phyloP scores from a whole-genome alignment of 2,797 vertebrate species.

The Bradypodion pumilum region DNA sequence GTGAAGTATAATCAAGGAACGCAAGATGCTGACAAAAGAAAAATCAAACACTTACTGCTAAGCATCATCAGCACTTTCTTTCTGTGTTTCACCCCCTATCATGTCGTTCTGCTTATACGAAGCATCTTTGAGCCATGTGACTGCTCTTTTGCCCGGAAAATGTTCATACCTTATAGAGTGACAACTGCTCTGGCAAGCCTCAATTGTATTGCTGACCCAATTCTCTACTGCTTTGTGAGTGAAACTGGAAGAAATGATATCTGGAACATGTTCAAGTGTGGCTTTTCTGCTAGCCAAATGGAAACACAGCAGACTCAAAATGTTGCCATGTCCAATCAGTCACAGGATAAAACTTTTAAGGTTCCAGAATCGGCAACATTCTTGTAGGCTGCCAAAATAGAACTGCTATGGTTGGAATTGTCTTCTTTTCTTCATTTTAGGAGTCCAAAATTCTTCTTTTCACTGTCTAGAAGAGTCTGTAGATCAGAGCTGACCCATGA shows the following conservation, averaged over 20 bases:
- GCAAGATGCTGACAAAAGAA: conserved; percentile 76
- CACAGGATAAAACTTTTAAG: conserved; percentile 39
- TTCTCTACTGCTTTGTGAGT: conserved; percentile 90
- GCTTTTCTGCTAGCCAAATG: conserved; percentile 7
- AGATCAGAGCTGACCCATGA: background rate
- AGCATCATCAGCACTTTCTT: conserved; percentile 80
- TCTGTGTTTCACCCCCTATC: conserved; percentile 86
- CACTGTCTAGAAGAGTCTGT: background rate
- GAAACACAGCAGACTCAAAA: conserved; percentile 39
- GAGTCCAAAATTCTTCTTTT: background rate
- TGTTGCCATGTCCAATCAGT: conserved; percentile 27
- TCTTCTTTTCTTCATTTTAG: background rate
- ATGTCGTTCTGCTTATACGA: conserved; percentile 80
- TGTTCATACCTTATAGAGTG: conserved; percentile 79
- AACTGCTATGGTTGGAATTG: background rate
- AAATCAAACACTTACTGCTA: conserved; percentile 78
- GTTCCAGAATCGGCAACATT: conserved; percentile 18
- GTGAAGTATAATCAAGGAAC: conserved; percentile 84
- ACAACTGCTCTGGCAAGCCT: conserved; percentile 80
- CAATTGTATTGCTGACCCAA: conserved; percentile 86
- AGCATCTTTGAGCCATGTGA: conserved; percentile 61
- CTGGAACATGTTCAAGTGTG: conserved; percentile 66
- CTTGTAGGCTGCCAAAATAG: conserved; percentile 19
- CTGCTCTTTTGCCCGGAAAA: conserved; percentile 15
- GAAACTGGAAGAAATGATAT: conserved; percentile 77